Evolutionary conservation across 1,140 invertebrate genomes (phyloP).

Genomic region (Euschistus heros): DNA sequence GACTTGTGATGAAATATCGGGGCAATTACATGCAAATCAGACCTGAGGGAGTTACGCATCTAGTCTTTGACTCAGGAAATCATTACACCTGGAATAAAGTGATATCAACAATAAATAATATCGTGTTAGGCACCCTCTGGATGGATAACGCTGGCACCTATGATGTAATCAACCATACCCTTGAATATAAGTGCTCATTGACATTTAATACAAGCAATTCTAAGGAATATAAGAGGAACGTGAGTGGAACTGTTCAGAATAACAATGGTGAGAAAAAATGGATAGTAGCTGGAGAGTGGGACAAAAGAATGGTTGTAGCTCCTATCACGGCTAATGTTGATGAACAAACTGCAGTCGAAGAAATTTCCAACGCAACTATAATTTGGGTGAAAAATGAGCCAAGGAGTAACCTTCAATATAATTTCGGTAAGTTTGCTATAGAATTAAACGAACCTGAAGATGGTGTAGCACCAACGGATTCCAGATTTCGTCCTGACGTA

Average conservation of each 20-base stretch:
- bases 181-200: constrained; percentile 84
- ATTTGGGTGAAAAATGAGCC: constrained; percentile 28
- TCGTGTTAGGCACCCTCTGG: constrained; percentile 98
- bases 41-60: constrained; percentile 73
- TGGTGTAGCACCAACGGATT: constrained; percentile 88
- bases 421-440: constrained; percentile 61
- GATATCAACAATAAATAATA: constrained; percentile 97
- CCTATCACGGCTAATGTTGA: constrained; percentile 63
- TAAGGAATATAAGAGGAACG: constrained; percentile 36
- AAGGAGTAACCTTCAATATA: constrained; percentile 78
- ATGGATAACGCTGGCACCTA: constrained; percentile 98
- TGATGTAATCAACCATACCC: constrained; percentile 83
- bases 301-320: constrained; percentile 85
- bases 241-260: constrained; percentile 56
- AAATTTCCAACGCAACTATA: neutral
- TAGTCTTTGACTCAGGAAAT: constrained; percentile 43
- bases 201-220: constrained; percentile 89
- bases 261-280: constrained; percentile 48
- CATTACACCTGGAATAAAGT: constrained; percentile 95
- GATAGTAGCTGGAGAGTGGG: constrained; percentile 90
- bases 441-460: constrained; percentile 92
- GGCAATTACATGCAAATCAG: constrained; percentile 93
- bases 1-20: constrained; percentile 95
- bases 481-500: constrained; percentile 83
- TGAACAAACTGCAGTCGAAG: neutral